phyloP scores from a whole-genome alignment of 2,113 vertebrate species.

The Nycticryphes semicollaris region DNA sequence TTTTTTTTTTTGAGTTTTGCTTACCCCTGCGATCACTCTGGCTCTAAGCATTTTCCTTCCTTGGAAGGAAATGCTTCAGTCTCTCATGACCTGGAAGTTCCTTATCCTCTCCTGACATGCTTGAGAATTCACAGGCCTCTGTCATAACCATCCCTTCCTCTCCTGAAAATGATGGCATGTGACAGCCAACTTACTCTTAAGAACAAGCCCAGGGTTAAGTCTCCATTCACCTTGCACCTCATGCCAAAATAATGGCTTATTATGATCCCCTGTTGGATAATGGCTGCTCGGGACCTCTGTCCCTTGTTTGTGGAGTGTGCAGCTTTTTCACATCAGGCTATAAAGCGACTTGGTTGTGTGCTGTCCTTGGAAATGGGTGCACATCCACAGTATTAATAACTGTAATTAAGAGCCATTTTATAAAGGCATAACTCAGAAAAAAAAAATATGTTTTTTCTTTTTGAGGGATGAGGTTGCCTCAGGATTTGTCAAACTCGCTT shows the following conservation, averaged over 20 bases:
- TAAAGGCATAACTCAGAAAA: not conserved
- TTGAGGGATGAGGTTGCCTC: not conserved
- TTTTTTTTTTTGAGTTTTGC: not conserved
- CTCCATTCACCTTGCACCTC: not conserved
- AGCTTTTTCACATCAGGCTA: not conserved
- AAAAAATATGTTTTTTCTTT: not conserved
- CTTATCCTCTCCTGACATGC: not conserved
- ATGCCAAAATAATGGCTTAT: not conserved
- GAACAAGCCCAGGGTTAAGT: not conserved
- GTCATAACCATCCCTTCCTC: not conserved
- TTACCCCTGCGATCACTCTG: not conserved
- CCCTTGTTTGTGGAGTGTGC: not conserved
- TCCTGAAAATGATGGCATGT: not conserved
- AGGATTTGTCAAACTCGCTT: conserved; percentile 18
- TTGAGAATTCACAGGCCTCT: not conserved
- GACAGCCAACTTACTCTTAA: not conserved
- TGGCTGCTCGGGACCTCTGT: not conserved
- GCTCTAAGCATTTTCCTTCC: not conserved
- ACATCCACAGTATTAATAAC: not conserved
- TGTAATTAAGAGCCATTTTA: not conserved
- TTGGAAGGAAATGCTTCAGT: not conserved
- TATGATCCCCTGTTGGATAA: not conserved
- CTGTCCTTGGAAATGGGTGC: not conserved
- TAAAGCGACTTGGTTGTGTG: not conserved
- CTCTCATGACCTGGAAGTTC: not conserved